Base-by-base conservation (phyloP, 2,797 vertebrate species). In the Orestias chungarensis region DNA sequence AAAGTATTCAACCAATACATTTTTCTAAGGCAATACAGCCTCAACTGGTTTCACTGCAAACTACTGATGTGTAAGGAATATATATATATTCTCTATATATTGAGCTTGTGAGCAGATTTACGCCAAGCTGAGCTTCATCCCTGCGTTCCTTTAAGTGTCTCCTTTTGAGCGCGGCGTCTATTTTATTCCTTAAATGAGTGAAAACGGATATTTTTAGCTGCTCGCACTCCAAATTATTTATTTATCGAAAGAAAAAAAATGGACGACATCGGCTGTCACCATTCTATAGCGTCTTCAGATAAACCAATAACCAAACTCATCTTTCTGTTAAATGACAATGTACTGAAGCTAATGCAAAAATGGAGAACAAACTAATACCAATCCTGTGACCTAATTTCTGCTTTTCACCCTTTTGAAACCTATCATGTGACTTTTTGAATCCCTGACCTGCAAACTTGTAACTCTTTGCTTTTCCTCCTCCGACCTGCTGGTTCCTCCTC, bases 61-160 rank as follows among this genome's bases (percentile, higher is more conserved):
- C 27, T 55, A 18, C 27, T 18, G 25, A 54, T 55, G 52, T 55
- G 6, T 55, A 31, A 25, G 29, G n/a, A 9, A 25, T 18, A 46
- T 59, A 38, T 15, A 66, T 17, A 14, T 38, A 42, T 12, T 43
- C 8, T 2, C 14, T 17, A 11, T 71, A 42, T 78, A 47, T 86
- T 35, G 81, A 70, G 90, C 70, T 68, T 4, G 42, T 87, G 84
- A 82, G 86, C 90, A 94, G 93, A 89, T 87, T 74, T 82, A 68
- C 23, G 62, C 87, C 61, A 89, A 81, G 73, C 76, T 78, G 27
- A 87, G 84, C 80, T 90, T 85, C 66, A 14, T 92, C 27, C 76
- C 89, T 3, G 74, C 85, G 85, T 71, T 71, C 93, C 78, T 52
- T 62, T 42, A 6, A 33, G 47, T 29, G 25, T 43, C 47, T 66